Evolutionary conservation across 37 sponge, comb jelly and placozoan genomes (phyloP).

Genomic region (Chondrilla cf. caribensis): DNA sequence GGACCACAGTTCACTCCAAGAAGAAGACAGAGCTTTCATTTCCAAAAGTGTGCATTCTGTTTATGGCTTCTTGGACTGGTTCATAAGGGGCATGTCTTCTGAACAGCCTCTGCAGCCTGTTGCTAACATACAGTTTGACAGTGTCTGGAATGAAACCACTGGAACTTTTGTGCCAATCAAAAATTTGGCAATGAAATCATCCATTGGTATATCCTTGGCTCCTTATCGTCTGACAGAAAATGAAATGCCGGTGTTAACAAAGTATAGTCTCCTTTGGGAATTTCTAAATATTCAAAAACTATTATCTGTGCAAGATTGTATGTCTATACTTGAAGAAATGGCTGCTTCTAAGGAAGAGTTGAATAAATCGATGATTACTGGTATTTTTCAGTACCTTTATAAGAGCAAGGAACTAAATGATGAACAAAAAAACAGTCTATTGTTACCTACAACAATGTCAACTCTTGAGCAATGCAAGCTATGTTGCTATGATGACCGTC

Average conservation of each 20-base stretch:
- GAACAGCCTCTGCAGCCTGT: too few species aligned
- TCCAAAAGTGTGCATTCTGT: too few species aligned
- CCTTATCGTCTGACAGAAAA: not conserved
- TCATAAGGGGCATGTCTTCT: too few species aligned
- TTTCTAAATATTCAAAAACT: not conserved
- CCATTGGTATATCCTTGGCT: not conserved
- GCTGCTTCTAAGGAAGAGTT: not conserved
- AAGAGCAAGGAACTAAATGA: not conserved
- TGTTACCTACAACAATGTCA: slow-evolving; percentile 19
- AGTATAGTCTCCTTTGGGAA: not conserved
- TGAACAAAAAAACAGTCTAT: too few species aligned
- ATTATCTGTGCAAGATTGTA: not conserved
- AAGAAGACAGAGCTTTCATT: not conserved
- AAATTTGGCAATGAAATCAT: not conserved
- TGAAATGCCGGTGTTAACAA: not conserved
- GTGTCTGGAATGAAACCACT: not conserved
- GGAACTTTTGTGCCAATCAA: not conserved
- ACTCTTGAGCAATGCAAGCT: slow-evolving; percentile 13
- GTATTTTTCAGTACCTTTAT: not conserved
- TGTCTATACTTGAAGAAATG: not conserved
- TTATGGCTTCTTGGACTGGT: too few species aligned
- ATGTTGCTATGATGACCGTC: slow-evolving; percentile 50
- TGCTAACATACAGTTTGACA: not conserved
- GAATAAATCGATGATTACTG: not conserved
- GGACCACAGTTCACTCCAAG: not conserved